phyloP scores from a whole-genome alignment of 2,797 vertebrate genomes.

The Coregonus suidteri region DNA sequence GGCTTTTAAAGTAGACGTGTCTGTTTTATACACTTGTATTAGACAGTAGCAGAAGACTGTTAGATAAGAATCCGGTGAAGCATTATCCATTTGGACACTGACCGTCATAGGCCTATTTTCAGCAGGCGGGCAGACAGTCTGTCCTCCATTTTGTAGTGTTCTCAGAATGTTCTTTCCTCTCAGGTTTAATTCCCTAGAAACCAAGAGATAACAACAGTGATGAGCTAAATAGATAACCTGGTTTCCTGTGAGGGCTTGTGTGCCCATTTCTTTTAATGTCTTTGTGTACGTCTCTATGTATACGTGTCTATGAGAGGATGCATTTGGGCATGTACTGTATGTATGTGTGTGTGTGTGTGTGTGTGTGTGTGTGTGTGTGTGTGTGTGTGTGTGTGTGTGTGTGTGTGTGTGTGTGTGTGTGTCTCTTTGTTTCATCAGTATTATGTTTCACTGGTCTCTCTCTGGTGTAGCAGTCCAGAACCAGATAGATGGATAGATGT shows the following conservation, averaged over 20 bases:
- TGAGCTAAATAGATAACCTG: constrained; percentile 1
- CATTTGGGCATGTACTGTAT: background rate
- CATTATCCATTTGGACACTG: constrained; percentile 61
- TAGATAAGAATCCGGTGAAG: background rate
- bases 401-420: background rate
- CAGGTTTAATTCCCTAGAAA: background rate
- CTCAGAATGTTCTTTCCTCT: background rate
- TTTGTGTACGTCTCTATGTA: background rate
- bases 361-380: background rate
- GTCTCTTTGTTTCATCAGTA: background rate
- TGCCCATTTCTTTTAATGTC: background rate
- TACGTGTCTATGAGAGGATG: background rate
- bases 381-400: background rate
- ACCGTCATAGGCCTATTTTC: constrained; percentile 68
- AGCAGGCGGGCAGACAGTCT: constrained; percentile 38
- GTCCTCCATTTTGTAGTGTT: background rate
- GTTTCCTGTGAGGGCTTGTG: background rate
- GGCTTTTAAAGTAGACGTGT: background rate
- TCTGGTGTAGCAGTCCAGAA: background rate
- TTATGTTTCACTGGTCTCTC: background rate
- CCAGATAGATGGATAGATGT: background rate
- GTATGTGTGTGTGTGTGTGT: background rate
- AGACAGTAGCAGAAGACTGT: constrained; percentile 47
- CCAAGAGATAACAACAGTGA: background rate
- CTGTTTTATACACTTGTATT: background rate